A percentile compares a stretch with the other conserved stretches of the same genome.
phyloP scores from a whole-genome alignment of 2,113 vertebrate species.

The Eulemur rufifrons region DNA sequence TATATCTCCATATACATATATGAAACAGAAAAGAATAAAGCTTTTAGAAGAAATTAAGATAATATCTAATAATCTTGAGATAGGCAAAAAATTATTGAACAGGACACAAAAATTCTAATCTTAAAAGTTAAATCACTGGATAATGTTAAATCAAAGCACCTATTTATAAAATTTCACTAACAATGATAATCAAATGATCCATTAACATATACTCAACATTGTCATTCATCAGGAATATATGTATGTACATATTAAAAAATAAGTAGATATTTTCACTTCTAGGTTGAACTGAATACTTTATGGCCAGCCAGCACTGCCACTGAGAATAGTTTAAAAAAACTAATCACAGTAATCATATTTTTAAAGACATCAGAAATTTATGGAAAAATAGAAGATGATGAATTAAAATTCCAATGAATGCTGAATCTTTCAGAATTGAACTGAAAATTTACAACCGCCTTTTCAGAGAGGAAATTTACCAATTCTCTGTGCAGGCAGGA shows the following conservation, averaged over 20 bases:
- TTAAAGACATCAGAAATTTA: background rate
- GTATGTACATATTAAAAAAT: background rate
- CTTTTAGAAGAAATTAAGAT: background rate
- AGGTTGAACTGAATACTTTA: background rate
- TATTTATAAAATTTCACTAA: background rate
- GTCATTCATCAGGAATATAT: background rate
- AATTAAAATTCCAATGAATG: background rate
- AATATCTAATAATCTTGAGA: background rate
- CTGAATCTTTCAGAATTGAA: background rate
- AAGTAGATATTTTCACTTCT: background rate
- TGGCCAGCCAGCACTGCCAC: background rate
- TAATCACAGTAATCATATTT: background rate
- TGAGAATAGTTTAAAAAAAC: background rate
- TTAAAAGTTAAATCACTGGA: background rate
- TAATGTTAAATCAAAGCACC: background rate
- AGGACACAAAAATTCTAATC: background rate
- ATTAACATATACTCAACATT: background rate
- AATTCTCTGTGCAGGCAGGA: background rate
- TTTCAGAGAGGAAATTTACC: background rate
- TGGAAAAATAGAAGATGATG: background rate
- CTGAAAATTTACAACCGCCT: background rate
- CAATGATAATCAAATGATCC: background rate
- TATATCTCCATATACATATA: background rate
- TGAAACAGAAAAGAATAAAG: background rate
- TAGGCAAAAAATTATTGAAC: background rate